A percentile compares a stretch with the other conserved stretches of the same genome.
These are phyloP conservation scores for Falco naumanni DNA, from an alignment of 2,797 vertebrate genomes.

Conservation along the genomic window DNA sequence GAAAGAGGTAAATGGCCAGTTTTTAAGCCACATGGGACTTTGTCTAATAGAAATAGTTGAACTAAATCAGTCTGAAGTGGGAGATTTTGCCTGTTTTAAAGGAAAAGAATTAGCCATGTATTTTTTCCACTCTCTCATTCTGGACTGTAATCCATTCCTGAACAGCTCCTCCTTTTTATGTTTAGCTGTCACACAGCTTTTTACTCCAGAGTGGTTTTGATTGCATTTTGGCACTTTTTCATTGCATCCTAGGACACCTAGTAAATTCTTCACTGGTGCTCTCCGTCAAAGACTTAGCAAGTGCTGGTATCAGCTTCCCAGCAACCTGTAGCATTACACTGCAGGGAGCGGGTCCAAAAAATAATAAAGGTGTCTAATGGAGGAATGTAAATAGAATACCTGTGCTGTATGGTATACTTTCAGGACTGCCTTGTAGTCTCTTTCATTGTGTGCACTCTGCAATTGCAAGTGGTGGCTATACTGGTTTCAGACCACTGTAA, in stretches of 20 bases:
- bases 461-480: neutral
- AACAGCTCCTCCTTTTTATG: neutral
- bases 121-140: neutral
- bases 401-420: neutral
- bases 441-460: neutral
- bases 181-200: neutral
- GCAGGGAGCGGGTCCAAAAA: neutral
- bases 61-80: neutral
- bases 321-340: neutral
- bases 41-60: neutral
- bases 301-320: neutral
- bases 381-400: neutral
- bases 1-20: neutral
- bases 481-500: neutral
- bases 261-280: neutral
- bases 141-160: neutral
- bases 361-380: neutral
- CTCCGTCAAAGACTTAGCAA: neutral
- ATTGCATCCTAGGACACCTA: neutral
- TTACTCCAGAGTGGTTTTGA: neutral
- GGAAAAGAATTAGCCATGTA: rapidly evolving
- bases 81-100: neutral
- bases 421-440: neutral
- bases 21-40: neutral
- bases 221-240: neutral